Conservation (phyloP, 2,113 vertebrate species). For the Lepus europaeus region DNA sequence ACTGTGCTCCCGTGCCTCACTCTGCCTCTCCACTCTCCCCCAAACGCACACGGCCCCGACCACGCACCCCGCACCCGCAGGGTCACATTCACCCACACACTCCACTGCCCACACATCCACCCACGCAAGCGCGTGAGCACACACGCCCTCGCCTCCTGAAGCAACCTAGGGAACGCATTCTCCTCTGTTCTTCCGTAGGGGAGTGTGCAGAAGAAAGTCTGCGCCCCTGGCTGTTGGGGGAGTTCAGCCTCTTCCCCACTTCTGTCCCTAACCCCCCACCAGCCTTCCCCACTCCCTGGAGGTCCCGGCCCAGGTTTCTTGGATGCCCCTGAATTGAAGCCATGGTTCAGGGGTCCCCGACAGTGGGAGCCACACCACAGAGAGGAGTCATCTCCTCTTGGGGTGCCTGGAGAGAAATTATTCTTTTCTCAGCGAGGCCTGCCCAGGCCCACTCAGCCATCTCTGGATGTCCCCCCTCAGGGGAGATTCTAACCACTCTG, state of each 20-base stretch:
- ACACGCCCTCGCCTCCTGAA: too few relatives aligned
- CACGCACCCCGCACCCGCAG: not conserved
- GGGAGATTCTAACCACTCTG: not conserved
- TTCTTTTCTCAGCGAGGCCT: not conserved
- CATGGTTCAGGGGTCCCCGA: not conserved
- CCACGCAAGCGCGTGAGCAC: not conserved
- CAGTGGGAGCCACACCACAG: not conserved
- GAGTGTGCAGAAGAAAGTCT: not conserved
- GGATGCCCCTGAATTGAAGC: not conserved
- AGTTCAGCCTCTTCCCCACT: not conserved
- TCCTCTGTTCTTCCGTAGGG: not conserved
- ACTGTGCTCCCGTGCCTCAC: not conserved
- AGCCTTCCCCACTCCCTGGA: not conserved
- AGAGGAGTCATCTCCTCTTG: not conserved
- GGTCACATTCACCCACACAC: not conserved
- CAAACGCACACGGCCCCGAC: not conserved
- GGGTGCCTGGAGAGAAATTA: not conserved
- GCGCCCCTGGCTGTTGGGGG: not conserved
- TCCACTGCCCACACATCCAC: not conserved
- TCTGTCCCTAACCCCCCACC: not conserved
- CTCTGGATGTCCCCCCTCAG: too few relatives aligned
- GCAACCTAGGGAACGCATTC: not conserved
- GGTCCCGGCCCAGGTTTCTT: not conserved
- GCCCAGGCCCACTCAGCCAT: not conserved
- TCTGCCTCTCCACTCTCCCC: too few relatives aligned